A percentile compares a stretch with the other conserved stretches of the same genome.
phyloP scores from a whole-genome alignment of 2,888 invertebrate genomes.

The Pachliopta kotzebuea region DNA sequence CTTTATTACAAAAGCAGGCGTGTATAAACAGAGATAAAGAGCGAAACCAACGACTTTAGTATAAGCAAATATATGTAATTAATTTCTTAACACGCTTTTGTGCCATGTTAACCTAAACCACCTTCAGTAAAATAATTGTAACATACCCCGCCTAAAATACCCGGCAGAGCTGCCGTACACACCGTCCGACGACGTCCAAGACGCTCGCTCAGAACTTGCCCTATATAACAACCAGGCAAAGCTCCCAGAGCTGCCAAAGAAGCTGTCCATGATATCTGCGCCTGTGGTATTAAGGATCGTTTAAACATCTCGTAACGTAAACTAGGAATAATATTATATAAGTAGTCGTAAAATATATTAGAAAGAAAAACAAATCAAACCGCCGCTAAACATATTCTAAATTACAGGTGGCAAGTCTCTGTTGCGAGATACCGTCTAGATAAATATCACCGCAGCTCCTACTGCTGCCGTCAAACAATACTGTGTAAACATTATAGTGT shows the following conservation, averaged over 20 bases:
- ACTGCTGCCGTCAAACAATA: no score
- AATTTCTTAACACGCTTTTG: background rate
- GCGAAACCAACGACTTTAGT: background rate
- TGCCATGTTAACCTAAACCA: background rate
- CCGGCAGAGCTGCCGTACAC: conserved; percentile 71
- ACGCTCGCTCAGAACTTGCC: conserved; percentile 78
- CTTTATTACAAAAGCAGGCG: background rate
- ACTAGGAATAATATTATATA: no score
- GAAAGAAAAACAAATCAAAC: no score
- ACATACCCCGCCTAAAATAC: conserved; percentile 79
- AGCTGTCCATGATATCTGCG: conserved; percentile 79
- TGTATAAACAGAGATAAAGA: background rate
- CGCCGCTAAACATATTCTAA: no score
- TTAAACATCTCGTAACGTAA: background rate
- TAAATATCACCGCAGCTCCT: no score
- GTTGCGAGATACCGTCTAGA: no score
- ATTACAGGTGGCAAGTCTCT: no score
- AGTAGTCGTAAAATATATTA: no score
- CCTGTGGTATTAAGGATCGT: conserved; percentile 39
- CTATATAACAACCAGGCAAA: conserved; percentile 76
- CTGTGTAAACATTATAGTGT: no score
- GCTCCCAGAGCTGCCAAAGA: conserved; percentile 80
- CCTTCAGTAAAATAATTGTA: conserved; percentile 15
- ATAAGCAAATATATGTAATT: background rate
- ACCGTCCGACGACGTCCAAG: conserved; percentile 79